Percentiles rank a stretch among this genome's conserved stretches.
Conservation (phyloP, 2,113 vertebrate species). For the Pyrgilauda ruficollis region DNA sequence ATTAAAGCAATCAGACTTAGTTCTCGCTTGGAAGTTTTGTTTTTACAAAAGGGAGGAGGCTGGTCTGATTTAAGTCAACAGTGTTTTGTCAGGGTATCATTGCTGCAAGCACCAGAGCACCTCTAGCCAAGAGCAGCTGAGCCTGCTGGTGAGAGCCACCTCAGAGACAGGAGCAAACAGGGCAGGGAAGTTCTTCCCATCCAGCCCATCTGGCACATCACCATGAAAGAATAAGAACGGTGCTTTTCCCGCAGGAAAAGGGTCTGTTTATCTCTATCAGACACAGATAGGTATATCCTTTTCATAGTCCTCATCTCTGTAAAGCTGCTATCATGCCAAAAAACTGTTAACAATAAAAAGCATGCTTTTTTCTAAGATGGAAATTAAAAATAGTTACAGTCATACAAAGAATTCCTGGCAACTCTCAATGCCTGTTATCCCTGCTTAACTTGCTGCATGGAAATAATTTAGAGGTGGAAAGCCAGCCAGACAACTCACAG, state of each 20-base stretch:
- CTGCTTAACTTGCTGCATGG: neutral
- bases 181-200: neutral
- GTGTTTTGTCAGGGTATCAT: neutral
- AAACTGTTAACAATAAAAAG: neutral
- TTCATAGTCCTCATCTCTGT: neutral
- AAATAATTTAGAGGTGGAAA: neutral
- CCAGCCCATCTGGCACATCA: neutral
- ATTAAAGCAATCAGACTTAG: conserved; percentile 21
- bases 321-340: conserved; percentile 5
- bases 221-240: neutral
- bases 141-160: neutral
- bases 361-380: neutral
- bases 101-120: neutral
- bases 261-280: neutral
- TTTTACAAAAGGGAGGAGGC: neutral
- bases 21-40: neutral
- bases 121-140: conserved; percentile 15
- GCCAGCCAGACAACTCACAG: neutral
- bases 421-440: neutral
- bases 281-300: neutral
- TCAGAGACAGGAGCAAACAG: neutral
- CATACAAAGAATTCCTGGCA: conserved; percentile 4
- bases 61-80: neutral
- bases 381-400: conserved; percentile 28
- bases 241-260: neutral